Conservation (phyloP, 2,113 vertebrate genomes). For the Elephas maximus region DNA sequence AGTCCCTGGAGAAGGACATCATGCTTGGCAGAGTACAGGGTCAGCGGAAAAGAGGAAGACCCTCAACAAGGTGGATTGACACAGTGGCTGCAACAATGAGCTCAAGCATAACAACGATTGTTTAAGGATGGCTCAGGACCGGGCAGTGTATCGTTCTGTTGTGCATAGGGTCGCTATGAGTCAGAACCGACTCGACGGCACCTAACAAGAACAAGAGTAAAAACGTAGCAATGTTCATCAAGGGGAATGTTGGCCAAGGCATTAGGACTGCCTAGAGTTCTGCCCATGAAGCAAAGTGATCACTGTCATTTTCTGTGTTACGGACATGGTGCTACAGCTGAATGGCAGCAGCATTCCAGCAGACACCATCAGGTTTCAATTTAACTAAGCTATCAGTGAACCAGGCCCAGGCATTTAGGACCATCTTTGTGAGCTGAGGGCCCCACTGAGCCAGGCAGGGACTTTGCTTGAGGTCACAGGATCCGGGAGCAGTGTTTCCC, state of each 20-base stretch:
- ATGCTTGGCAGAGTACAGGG: too few species aligned
- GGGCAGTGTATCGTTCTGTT: too few species aligned
- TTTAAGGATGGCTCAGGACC: too few species aligned
- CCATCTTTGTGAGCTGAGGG: neutral
- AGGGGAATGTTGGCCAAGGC: neutral
- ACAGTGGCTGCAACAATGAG: too few species aligned
- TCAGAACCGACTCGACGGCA: too few species aligned
- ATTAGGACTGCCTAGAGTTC: neutral
- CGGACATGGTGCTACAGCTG: neutral
- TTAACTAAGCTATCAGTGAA: neutral
- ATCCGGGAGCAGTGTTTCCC: neutral
- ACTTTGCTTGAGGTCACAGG: neutral
- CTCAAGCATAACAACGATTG: too few species aligned
- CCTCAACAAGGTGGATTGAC: too few species aligned
- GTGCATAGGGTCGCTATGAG: too few species aligned
- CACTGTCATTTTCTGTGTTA: neutral
- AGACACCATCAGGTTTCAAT: neutral
- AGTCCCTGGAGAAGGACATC: too few species aligned
- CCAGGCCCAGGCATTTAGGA: neutral
- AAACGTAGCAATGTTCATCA: neutral
- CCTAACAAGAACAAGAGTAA: too few species aligned
- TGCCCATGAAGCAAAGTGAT: neutral
- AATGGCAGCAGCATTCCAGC: neutral
- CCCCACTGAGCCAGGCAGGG: neutral
- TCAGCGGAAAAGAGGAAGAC: too few species aligned